These are phyloP conservation scores for Microplitis mediator DNA, from an alignment of 1,140 invertebrate genomes.

Conservation along the genomic window DNA sequence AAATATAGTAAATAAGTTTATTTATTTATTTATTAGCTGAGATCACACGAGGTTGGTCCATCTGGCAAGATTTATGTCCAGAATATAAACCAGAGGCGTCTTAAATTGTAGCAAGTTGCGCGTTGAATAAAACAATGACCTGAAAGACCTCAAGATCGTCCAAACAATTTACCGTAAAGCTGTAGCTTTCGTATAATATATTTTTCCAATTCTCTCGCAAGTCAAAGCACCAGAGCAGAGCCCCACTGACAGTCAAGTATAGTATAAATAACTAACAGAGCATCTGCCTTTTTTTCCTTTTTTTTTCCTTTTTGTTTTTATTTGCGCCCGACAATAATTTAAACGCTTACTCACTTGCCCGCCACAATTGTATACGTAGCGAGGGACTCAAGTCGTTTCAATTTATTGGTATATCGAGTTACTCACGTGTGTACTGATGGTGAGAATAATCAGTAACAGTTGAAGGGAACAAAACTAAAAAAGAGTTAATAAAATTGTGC, in stretches of 20 bases:
- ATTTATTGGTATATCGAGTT: not conserved
- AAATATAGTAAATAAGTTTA: too few relatives aligned
- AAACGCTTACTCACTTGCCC: not conserved
- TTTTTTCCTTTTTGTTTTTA: too few relatives aligned
- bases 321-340: not conserved
- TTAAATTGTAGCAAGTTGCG: not conserved
- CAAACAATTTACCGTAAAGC: not conserved
- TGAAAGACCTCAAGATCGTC: not conserved
- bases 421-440: not conserved
- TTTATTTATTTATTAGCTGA: too few relatives aligned
- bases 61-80: not conserved
- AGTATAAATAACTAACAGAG: not conserved
- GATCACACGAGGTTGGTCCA: not conserved
- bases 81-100: not conserved
- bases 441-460: not conserved
- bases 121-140: slow-evolving; percentile 1
- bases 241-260: not conserved
- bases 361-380: not conserved
- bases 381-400: not conserved
- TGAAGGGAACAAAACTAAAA: not conserved
- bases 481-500: not conserved
- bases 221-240: not conserved
- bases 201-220: not conserved
- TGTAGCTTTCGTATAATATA: not conserved
- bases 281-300: not conserved